Conservation (phyloP, 2,113 vertebrate species). For the Gallinago jamesoni region DNA sequence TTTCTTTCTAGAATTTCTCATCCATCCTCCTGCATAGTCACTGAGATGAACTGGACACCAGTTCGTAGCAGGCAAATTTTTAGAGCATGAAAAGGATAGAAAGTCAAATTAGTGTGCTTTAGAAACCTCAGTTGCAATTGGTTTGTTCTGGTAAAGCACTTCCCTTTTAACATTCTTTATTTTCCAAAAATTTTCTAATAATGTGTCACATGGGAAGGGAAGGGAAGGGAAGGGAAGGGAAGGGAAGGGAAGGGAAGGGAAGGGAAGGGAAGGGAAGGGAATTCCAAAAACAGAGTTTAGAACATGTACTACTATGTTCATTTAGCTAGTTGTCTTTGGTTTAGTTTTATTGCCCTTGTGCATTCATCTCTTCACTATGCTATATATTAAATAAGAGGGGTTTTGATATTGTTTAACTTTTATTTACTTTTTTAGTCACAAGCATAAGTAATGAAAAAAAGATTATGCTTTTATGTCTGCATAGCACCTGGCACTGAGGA, state of each 20-base stretch:
- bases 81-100: background rate
- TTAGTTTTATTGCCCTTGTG: background rate
- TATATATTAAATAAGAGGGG: background rate
- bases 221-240: too few relatives aligned
- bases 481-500: background rate
- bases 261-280: too few relatives aligned
- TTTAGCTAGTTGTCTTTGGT: background rate
- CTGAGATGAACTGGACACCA: background rate
- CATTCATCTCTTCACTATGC: background rate
- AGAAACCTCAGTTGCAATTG: background rate
- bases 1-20: background rate
- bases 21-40: background rate
- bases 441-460: background rate
- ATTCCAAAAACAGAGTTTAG: background rate
- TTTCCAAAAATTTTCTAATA: background rate
- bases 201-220: background rate
- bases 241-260: too few relatives aligned
- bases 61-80: background rate
- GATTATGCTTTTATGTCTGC: background rate
- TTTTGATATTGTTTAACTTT: background rate
- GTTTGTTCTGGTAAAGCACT: background rate
- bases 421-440: background rate
- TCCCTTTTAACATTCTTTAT: background rate
- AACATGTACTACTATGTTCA: rapidly evolving
- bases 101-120: rapidly evolving